Base-by-base conservation (phyloP, 2,888 invertebrate species). In the Dexiosoma caninum region DNA sequence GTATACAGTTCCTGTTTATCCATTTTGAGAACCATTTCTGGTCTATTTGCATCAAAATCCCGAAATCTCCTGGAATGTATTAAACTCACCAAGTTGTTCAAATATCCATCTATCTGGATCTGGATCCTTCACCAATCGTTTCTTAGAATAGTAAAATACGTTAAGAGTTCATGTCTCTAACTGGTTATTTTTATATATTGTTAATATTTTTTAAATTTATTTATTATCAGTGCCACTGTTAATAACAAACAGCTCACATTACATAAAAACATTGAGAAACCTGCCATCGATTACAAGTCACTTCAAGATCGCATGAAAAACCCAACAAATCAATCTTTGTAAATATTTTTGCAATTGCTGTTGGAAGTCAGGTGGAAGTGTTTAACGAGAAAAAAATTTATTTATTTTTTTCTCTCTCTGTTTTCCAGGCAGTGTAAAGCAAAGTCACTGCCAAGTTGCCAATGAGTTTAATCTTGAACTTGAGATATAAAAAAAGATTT, bases 391-490 rank as follows among this genome's bases (percentile, higher is more conserved):
- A 46, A n/a, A 14, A 12, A 27, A 27, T 10, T 30, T 49, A 37
- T 32, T 9, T 32, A 78, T 32, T 35, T 64, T 46, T 42, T 42
- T 7, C 7, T 44, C 19, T 37, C 1, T 35, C 4, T 21, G 12
- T 37, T 12, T 53, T 19, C 9, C 35, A 21, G 35, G 0, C 2
- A 19, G 1, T 21, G 37, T 30, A 21, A 40, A 49, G 66, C 9
- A 19, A 75, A 75, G 37, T 74, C 70, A 40, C 57, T 78, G 59
- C 44, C 42, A 42, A 60, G 37, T 32, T 46, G 21, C 21, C 51
- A 67, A 60, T 44, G 42, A 59, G 30, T 32, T 40, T 57, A 70
- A 62, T 53, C 80, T 80, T 80, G 80, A 80, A 80, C 80, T 80
- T 80, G 76, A 76, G n/a, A 76, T 66, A 46, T 14, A 7, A 40